Evolutionary conservation across 2,888 invertebrate species (phyloP), one percentile per base, ranked within the genome.

Genomic region (Scrobipalpa atriplicella): DNA sequence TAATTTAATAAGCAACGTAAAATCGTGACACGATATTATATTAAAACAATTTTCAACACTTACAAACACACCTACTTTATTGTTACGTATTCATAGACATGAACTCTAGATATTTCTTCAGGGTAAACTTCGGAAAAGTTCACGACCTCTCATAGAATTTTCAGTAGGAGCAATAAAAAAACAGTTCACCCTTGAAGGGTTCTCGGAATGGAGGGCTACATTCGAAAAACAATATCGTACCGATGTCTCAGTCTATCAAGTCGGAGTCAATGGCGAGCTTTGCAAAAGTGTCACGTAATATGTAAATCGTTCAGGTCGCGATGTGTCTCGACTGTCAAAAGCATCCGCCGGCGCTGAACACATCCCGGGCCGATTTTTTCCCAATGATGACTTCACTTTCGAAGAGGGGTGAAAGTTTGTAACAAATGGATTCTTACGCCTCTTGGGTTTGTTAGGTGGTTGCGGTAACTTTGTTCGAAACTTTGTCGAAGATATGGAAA

Each of bases 271-370:
- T 90, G 89, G 82, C 75, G 85, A 84, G 81, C 82, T 91, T 81
- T 79, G 86, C 80, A 92, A 92, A 89, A 90, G 81, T 87, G 86
- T 91, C 92, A 92, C 92, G 92, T 92, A 89, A 85, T 91, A 92
- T 92, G 91, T 92, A 92, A 92, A 92, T 88, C 89, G 90, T 87
- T 86, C 86, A 90, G 89, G 89, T 89, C 84, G 89, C 83, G 85
- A 89, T 91, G 92, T 87, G 91, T 85, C 83, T 82, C 84, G 90
- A 90, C 89, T 92, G 90, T 87, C 90, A 91, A 90, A 86, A 78
- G 76, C 90, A 90, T 80, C 84, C 82, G 84, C 78, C 73, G 80
- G 76, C 79, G 73, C 81, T 77, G 80, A 80, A 85, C 82, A 85
- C 82, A 85, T 87, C 86, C 85, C 77, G 69, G 72, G 78, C 75